Percentiles rank a stretch among this genome's conserved stretches.
These are phyloP conservation scores for Abrostola triplasia DNA, from an alignment of 2,888 invertebrate species.

Conservation along the genomic window DNA sequence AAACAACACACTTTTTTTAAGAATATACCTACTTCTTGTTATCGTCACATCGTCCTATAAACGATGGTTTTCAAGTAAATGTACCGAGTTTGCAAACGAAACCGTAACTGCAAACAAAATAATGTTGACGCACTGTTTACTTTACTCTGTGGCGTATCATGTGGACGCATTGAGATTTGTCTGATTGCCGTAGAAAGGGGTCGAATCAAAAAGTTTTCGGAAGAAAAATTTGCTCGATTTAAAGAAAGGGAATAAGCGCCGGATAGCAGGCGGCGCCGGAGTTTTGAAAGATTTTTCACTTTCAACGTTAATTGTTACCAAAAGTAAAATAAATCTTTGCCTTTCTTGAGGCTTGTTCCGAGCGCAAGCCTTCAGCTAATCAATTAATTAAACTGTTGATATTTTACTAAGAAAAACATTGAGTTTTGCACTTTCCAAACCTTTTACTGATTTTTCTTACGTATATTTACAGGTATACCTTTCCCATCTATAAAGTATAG, in stretches of 20 bases:
- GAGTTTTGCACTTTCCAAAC: conserved; percentile 24
- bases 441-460: conserved; percentile 12
- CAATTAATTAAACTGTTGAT: conserved; percentile 84
- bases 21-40: too few relatives aligned
- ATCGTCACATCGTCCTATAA: too few relatives aligned
- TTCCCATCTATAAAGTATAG: conserved; percentile 22
- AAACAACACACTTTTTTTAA: too few relatives aligned
- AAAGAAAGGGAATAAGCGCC: conserved; percentile 82
- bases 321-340: conserved; percentile 86
- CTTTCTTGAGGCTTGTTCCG: conserved; percentile 78
- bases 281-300: conserved; percentile 87
- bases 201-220: conserved; percentile 82
- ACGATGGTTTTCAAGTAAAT: too few relatives aligned
- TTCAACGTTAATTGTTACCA: conserved; percentile 85
- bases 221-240: conserved; percentile 86
- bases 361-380: conserved; percentile 74
- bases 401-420: conserved; percentile 55
- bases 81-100: background rate
- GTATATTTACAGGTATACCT: conserved; percentile 24
- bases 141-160: conserved; percentile 61
- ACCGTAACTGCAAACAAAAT: background rate
- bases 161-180: conserved; percentile 73
- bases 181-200: conserved; percentile 84
- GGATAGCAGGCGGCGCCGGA: conserved; percentile 70
- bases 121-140: conserved; percentile 14